A percentile compares a stretch with the other conserved stretches of the same genome.
phyloP scores from a whole-genome alignment of 2,888 invertebrate species.

The Nesidiocoris tenuis region DNA sequence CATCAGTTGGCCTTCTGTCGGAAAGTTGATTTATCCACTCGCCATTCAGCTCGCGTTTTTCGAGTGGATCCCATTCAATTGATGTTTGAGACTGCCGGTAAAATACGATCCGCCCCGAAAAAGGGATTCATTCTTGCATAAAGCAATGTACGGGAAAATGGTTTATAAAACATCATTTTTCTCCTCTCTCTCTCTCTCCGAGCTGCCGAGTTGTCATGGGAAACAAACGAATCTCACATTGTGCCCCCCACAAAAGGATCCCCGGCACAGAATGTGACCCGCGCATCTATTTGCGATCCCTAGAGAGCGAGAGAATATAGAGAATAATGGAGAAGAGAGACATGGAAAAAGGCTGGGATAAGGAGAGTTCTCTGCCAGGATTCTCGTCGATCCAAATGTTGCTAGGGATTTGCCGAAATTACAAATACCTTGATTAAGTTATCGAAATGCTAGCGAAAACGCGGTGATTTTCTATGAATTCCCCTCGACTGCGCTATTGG shows the following conservation, averaged over 20 bases:
- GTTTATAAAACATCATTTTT: background rate
- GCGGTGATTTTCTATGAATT: too few relatives aligned
- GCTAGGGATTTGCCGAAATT: too few relatives aligned
- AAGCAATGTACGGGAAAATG: background rate
- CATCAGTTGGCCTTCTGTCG: too few relatives aligned
- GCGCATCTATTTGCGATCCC: background rate
- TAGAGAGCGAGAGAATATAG: background rate
- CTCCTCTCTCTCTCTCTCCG: background rate
- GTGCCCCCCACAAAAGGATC: background rate
- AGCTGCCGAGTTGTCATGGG: background rate
- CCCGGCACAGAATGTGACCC: background rate
- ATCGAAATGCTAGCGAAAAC: too few relatives aligned
- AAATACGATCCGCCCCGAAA: background rate
- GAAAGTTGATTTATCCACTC: too few relatives aligned
- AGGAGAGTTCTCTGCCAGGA: too few relatives aligned
- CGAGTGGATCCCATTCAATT: background rate
- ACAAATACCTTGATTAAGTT: too few relatives aligned
- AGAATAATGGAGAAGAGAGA: too few relatives aligned
- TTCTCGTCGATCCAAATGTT: too few relatives aligned
- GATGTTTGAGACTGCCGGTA: background rate
- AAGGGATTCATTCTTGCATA: background rate
- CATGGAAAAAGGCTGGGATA: too few relatives aligned
- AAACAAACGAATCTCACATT: background rate
- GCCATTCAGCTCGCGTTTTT: background rate
- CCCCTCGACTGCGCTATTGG: too few relatives aligned